A percentile compares a stretch with the other conserved stretches of the same genome.
These are phyloP conservation scores for Poeciliopsis retropinna DNA, from an alignment of 2,113 vertebrate genomes.

Conservation along the genomic window DNA sequence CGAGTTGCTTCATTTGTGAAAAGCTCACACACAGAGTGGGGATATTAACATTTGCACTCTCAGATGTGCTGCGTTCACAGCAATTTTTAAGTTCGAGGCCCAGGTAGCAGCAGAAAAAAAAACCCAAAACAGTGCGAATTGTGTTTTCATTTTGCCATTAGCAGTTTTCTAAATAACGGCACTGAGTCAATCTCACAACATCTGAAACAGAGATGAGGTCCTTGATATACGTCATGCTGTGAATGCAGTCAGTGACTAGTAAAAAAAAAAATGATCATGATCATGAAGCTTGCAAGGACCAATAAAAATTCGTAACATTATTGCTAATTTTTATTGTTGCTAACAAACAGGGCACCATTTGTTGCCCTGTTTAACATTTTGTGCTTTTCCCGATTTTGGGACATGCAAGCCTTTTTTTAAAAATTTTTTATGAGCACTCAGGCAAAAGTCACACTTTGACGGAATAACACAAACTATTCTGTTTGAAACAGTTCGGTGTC, in stretches of 20 bases:
- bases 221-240: neutral
- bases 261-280: neutral
- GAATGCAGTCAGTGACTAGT: neutral
- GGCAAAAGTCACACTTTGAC: neutral
- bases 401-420: neutral
- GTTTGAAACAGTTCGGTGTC: neutral
- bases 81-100: constrained; percentile 36
- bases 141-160: constrained; percentile 47
- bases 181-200: constrained; percentile 35
- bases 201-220: neutral
- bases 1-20: constrained; percentile 19
- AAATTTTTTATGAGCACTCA: neutral
- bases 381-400: neutral
- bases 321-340: too few species aligned
- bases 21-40: constrained; percentile 18
- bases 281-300: neutral
- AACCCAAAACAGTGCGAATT: constrained; percentile 44
- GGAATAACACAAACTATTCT: neutral
- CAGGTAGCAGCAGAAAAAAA: constrained; percentile 22
- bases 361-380: too few species aligned
- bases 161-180: constrained; percentile 51
- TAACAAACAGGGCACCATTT: neutral
- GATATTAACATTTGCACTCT: constrained; percentile 39
- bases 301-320: neutral
- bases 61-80: constrained; percentile 21